These are phyloP conservation scores for Diachrysia chrysitis DNA, from an alignment of 2,888 invertebrate genomes.

Conservation along the genomic window DNA sequence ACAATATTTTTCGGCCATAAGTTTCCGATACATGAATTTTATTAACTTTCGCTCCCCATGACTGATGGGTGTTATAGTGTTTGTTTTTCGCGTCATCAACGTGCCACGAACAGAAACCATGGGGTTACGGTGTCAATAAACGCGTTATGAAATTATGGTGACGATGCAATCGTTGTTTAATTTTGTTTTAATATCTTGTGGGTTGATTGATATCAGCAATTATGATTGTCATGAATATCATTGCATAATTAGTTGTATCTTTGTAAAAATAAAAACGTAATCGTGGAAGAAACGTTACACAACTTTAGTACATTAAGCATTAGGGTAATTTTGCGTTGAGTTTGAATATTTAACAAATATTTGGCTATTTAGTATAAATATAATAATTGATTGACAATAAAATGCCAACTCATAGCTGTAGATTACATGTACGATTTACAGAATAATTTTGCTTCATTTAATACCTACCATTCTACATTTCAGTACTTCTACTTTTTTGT, in stretches of 20 bases:
- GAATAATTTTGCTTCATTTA: no score
- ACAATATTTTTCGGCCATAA: slow-evolving; percentile 87
- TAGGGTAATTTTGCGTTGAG: no score
- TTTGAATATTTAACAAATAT: no score
- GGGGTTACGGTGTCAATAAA: slow-evolving; percentile 68
- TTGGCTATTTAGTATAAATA: no score
- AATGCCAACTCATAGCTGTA: no score
- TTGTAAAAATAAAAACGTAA: no score
- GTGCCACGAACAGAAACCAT: slow-evolving; percentile 71
- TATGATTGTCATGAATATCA: background rate
- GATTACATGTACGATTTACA: no score
- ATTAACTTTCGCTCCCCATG: slow-evolving; percentile 84
- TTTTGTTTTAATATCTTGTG: background rate
- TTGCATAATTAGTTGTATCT: background rate
- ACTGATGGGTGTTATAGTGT: slow-evolving; percentile 74
- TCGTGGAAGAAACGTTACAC: no score
- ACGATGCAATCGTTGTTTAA: slow-evolving; percentile 13
- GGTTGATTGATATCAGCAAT: background rate
- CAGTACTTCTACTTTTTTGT: no score
- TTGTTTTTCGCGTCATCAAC: slow-evolving; percentile 88
- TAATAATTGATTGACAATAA: no score
- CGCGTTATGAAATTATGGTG: slow-evolving; percentile 51
- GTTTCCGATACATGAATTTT: slow-evolving; percentile 90
- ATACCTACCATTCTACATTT: no score
- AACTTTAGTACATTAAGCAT: no score